A percentile compares a stretch with the other conserved stretches of the same genome.
phyloP scores from a whole-genome alignment of 2,113 vertebrate genomes.

The Cathartes aura region DNA sequence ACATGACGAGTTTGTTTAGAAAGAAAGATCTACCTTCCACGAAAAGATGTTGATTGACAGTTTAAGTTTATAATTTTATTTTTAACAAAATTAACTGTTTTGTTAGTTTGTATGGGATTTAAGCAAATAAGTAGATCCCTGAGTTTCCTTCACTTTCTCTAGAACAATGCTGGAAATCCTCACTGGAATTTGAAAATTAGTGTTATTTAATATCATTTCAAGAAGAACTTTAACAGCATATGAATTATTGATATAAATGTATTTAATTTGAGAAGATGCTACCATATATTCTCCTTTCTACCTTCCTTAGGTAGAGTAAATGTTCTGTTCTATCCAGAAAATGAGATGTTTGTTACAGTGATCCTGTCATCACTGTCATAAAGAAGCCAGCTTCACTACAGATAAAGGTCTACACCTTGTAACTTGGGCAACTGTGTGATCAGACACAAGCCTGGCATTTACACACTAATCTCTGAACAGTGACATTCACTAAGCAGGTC shows the following conservation, averaged over 20 bases:
- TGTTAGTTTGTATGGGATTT: not conserved
- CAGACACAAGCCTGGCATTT: not conserved
- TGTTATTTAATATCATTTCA: not conserved
- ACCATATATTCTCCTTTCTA: not conserved
- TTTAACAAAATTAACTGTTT: not conserved
- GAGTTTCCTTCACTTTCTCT: not conserved
- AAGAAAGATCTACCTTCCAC: not conserved
- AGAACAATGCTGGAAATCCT: not conserved
- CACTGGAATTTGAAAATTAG: not conserved
- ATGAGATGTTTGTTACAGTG: not conserved
- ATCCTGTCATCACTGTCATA: not conserved
- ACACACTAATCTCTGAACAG: not conserved
- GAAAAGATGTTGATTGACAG: not conserved
- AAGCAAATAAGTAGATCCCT: not conserved
- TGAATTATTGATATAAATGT: not conserved
- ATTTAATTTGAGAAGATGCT: not conserved
- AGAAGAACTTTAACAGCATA: not conserved
- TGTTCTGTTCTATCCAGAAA: not conserved
- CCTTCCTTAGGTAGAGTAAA: not conserved
- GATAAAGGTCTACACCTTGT: not conserved
- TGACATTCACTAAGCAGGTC: not conserved
- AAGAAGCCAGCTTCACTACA: not conserved
- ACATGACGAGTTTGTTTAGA: not conserved
- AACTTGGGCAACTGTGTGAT: not conserved
- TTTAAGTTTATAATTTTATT: not conserved